Conservation (phyloP, 2,797 vertebrate genomes). For the Tadarida brasiliensis region DNA sequence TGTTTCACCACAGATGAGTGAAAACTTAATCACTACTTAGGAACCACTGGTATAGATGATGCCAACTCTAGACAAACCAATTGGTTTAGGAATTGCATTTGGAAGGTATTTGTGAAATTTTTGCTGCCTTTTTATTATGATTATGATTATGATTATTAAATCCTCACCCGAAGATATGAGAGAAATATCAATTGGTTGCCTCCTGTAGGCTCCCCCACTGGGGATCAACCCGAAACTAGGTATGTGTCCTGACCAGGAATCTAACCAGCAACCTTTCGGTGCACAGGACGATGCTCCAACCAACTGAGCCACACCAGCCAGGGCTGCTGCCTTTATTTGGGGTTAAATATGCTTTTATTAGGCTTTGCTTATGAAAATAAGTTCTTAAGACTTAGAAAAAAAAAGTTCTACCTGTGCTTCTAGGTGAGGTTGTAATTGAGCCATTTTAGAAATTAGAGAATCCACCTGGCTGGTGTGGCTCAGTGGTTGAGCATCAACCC, state of each 20-base stretch:
- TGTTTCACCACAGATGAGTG: neutral
- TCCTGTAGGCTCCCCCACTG: neutral
- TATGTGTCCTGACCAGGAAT: neutral
- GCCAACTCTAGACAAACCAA: neutral
- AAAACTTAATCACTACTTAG: neutral
- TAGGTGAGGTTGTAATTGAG: slow-evolving; percentile 16
- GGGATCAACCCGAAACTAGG: neutral
- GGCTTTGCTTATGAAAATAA: slow-evolving; percentile 1
- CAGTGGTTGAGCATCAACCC: too few relatives aligned
- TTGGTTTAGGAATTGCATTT: slow-evolving; percentile 5
- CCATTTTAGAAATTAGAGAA: slow-evolving; percentile 15
- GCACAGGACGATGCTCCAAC: neutral
- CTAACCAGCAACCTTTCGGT: neutral
- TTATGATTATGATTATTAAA: neutral
- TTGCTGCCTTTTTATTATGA: neutral
- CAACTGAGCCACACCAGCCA: neutral
- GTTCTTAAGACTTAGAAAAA: neutral
- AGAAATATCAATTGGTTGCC: neutral
- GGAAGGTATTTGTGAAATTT: neutral
- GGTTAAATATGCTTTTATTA: neutral
- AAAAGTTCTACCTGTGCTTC: neutral
- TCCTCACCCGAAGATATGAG: neutral
- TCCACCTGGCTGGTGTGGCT: too few relatives aligned
- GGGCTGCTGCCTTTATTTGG: neutral
- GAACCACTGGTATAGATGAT: neutral